phyloP scores from a whole-genome alignment of 53 echinoderm and acorn worm genomes.

The Holothuria scabra region DNA sequence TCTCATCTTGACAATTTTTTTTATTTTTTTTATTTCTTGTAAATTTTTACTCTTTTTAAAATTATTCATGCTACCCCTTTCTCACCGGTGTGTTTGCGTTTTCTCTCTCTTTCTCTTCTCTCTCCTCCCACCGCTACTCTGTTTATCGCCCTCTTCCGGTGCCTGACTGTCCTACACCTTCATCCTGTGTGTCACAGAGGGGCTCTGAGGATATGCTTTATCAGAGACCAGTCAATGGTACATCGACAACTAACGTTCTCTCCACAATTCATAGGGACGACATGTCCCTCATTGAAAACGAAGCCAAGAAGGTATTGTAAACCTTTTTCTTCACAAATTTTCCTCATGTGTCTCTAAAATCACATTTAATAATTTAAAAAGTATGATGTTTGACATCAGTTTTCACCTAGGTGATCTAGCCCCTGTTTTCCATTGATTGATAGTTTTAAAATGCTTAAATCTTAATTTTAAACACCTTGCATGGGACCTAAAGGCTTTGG shows the following conservation, averaged over 20 bases:
- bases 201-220: conserved; percentile 75
- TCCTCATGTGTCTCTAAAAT: no score
- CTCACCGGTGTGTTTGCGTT: conserved; percentile 58
- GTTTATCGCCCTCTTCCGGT: conserved; percentile 64
- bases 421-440: no score
- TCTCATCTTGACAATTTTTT: conserved; percentile 40
- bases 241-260: conserved; percentile 74
- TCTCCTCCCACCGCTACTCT: conserved; percentile 57
- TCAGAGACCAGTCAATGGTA: conserved; percentile 66
- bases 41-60: conserved; percentile 39
- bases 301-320: conserved; percentile 89
- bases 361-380: no score
- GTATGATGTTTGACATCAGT: no score
- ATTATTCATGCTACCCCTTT: conserved; percentile 57
- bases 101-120: conserved; percentile 67
- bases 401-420: no score
- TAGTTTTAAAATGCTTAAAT: no score
- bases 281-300: conserved; percentile 80
- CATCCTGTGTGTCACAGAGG: conserved; percentile 66
- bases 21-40: conserved; percentile 34
- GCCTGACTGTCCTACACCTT: background rate
- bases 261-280: conserved; percentile 71
- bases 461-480: no score
- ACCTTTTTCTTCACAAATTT: conserved; percentile 21
- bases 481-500: no score